Percentiles rank a stretch among this genome's conserved stretches.
phyloP scores from a whole-genome alignment of 2,888 invertebrate species.

The Automeris io region DNA sequence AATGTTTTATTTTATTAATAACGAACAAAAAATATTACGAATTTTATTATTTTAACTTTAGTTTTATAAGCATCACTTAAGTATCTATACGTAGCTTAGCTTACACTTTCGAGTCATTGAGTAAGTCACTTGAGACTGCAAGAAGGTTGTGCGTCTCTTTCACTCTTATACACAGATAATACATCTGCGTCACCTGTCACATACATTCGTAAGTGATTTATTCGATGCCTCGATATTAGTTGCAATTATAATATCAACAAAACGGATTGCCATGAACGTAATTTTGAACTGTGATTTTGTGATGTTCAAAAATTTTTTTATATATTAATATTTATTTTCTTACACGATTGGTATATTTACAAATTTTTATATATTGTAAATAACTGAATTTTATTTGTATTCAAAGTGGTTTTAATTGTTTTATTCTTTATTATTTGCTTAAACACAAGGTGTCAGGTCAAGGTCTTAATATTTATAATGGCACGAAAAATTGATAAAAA shows the following conservation, averaged over 20 bases:
- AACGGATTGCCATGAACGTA: slow-evolving; percentile 62
- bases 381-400: too few species aligned
- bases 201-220: not conserved
- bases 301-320: slow-evolving; percentile 58
- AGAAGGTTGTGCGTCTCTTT: not conserved
- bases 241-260: slow-evolving; percentile 29
- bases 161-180: too few species aligned
- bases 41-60: not conserved
- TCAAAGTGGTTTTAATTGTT: too few species aligned
- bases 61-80: not conserved
- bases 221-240: slow-evolving; percentile 19
- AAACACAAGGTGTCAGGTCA: too few species aligned
- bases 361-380: slow-evolving; percentile 8
- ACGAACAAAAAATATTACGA: not conserved
- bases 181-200: not conserved
- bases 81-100: slow-evolving; percentile 1
- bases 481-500: too few species aligned
- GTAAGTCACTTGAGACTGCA: not conserved
- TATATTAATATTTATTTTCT: too few species aligned
- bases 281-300: slow-evolving; percentile 72
- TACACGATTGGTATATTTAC: too few species aligned
- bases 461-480: too few species aligned
- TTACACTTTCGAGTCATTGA: not conserved
- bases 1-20: not conserved
- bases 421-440: too few species aligned